A percentile compares a stretch with the other conserved stretches of the same genome.
phyloP scores from a whole-genome alignment of 2,888 invertebrate species.

The Hermaeophaga mercurialis region DNA sequence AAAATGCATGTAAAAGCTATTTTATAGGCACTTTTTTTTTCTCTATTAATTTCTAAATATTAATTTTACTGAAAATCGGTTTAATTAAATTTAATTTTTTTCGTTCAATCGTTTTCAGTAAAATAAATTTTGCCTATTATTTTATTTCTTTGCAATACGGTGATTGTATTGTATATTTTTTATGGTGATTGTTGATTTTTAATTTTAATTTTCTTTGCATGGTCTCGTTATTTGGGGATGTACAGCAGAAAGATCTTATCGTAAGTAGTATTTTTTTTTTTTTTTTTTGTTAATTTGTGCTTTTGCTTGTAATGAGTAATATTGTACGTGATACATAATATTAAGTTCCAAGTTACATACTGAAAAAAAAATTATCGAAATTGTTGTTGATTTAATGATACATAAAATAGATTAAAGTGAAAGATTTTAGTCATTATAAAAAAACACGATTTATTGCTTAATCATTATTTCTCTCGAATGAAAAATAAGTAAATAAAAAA shows the following conservation, averaged over 20 bases:
- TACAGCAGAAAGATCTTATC: slow-evolving; percentile 58
- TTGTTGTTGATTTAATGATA: slow-evolving; percentile 2
- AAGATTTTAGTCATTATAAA: neutral
- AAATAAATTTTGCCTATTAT: neutral
- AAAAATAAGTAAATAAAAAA: too few relatives aligned
- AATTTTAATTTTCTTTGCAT: slow-evolving; percentile 54
- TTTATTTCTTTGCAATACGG: neutral
- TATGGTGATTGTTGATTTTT: slow-evolving; percentile 39
- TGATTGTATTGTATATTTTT: slow-evolving; percentile 19
- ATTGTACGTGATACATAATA: slow-evolving; percentile 1
- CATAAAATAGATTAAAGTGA: neutral
- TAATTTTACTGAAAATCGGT: neutral
- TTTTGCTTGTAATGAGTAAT: slow-evolving; percentile 11
- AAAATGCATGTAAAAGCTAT: neutral
- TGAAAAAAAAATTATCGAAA: too few relatives aligned
- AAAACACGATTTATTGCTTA: too few relatives aligned
- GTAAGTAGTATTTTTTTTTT: slow-evolving; percentile 55
- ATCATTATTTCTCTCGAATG: too few relatives aligned
- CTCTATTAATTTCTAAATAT: neutral
- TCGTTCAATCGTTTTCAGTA: too few relatives aligned
- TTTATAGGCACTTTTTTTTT: neutral
- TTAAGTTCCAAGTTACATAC: neutral
- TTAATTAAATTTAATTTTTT: too few relatives aligned
- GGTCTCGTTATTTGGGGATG: slow-evolving; percentile 48
- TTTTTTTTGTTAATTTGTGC: slow-evolving; percentile 34